phyloP scores from a whole-genome alignment of 2,797 vertebrate genomes.

The Sebastes trivittatus region DNA sequence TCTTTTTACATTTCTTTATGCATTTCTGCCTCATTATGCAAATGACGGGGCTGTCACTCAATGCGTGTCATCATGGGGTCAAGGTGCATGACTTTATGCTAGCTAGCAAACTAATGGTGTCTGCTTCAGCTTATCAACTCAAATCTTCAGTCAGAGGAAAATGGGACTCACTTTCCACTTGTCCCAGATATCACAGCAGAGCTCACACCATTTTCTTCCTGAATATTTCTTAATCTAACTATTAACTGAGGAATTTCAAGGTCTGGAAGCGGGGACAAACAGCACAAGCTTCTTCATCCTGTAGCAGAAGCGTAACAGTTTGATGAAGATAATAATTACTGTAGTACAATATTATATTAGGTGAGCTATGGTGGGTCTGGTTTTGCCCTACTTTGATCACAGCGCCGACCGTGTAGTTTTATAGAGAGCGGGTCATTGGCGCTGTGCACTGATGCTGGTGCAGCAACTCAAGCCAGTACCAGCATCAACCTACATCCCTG shows the following conservation, averaged over 20 bases:
- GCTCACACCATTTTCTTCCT: neutral
- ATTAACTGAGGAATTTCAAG: neutral
- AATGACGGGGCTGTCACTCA: too few species aligned
- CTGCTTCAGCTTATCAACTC: too few species aligned
- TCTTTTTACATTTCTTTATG: too few species aligned
- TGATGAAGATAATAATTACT: neutral
- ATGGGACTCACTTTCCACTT: neutral
- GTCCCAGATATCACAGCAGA: neutral
- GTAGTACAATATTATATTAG: neutral
- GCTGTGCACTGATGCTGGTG: neutral
- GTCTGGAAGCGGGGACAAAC: neutral
- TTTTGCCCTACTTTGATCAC: conserved; percentile 30
- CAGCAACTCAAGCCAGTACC: neutral
- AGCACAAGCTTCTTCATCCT: neutral
- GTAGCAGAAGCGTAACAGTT: neutral
- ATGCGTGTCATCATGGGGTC: too few species aligned
- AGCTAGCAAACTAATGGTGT: too few species aligned
- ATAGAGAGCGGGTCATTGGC: neutral
- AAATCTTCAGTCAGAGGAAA: neutral
- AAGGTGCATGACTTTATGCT: too few species aligned
- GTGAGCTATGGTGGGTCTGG: neutral
- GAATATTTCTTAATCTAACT: neutral
- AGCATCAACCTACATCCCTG: conserved; percentile 3
- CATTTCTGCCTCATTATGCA: too few species aligned
- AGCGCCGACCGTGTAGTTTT: neutral